Evolutionary conservation across 1,140 invertebrate genomes (phyloP).

Genomic region (Cyclina sinensis): DNA sequence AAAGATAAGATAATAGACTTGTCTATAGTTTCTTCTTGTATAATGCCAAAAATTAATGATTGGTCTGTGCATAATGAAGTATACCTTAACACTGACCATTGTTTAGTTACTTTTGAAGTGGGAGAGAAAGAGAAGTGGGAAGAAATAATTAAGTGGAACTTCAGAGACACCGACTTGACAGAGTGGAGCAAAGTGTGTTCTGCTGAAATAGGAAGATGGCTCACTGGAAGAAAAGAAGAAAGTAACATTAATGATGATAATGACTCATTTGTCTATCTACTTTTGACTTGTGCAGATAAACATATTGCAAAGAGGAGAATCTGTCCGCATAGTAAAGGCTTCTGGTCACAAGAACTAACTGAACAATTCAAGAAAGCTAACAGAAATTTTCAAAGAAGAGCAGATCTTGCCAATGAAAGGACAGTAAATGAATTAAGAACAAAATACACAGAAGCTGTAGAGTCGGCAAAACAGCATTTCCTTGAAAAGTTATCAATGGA

Average conservation of each 20-base stretch:
- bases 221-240: too few species aligned
- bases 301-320: too few species aligned
- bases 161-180: slow-evolving; percentile 4
- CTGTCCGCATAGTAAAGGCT: slow-evolving; percentile 3
- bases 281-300: too few species aligned
- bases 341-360: neutral
- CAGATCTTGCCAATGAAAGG: neutral
- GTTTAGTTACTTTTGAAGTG: neutral
- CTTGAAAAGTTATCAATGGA: neutral
- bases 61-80: too few species aligned
- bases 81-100: neutral
- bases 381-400: neutral
- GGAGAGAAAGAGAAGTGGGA: neutral
- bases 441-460: neutral
- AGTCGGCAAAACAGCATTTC: neutral
- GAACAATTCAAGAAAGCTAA: neutral
- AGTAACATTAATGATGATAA: too few species aligned
- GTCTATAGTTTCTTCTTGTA: too few species aligned
- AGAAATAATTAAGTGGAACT: neutral
- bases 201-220: neutral
- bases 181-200: neutral
- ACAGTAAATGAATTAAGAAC: neutral
- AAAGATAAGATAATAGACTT: too few species aligned
- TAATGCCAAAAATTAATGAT: too few species aligned
- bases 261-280: too few species aligned